Evolutionary conservation across 2,797 vertebrate genomes (phyloP), one percentile per base, ranked within the genome.

Genomic region (Anabas testudineus): DNA sequence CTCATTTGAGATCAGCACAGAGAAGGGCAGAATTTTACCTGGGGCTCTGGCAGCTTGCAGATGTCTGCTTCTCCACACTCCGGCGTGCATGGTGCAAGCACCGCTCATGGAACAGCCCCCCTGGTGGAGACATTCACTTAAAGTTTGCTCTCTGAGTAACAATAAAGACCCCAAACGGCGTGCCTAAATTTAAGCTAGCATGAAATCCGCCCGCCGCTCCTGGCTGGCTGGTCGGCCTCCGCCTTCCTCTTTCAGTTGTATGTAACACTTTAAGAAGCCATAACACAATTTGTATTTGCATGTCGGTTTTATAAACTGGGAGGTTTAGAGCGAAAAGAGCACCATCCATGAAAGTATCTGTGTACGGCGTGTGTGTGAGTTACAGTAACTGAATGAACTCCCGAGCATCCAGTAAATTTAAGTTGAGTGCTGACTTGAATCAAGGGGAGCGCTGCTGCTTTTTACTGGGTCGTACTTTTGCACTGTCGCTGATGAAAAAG

Each of bases 171-270:
- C 78, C 86, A 81, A 90, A 87, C 78, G 68, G 81, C 56, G 66
- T 77, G 78, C 64, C 86, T 88, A 89, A 86, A 90, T 91, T 76
- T 91, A 92, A 92, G 88, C 87, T 86, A 81, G 81, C 90, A 76
- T 92, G 83, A 91, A 92, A 88, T 78, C 79, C 82, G 71, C 73
- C 71, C 2, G 53, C 84, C 81, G 83, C 85, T 89, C 68, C 78
- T 84, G 80, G 77, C 82, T 77, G 78, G 72, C 53, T 85, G 83
- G 47, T 68, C 74, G 67, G 55, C 81, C 82, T 86, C 74, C 86
- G 82, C 65, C 18, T 32, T 24, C 49, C 43, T 80, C 48, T 71
- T 71, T 81, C 63, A 74, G 74, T 54, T 73, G 76, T 73, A 57
- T 60, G 74, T 71, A 56, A 51, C 24, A 41, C 63, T 77, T 80